Percentiles rank a stretch among this genome's conserved stretches.
Evolutionary conservation across 2,888 invertebrate genomes (phyloP).

Genomic region (Hanleya hanleyi): DNA sequence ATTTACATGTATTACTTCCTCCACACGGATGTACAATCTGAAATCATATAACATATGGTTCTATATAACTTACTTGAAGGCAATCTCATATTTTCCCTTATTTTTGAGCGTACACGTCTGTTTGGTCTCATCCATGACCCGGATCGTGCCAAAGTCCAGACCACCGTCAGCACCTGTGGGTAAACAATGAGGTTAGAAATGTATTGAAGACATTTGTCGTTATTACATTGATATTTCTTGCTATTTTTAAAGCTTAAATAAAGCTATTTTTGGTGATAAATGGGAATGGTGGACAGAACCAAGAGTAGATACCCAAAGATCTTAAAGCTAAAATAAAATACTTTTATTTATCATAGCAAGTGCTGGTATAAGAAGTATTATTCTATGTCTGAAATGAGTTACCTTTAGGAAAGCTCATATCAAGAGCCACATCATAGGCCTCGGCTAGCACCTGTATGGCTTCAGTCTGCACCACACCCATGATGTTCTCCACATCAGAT

Average conservation of each 20-base stretch:
- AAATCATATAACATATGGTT: too few relatives aligned
- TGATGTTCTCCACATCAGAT: slow-evolving; percentile 70
- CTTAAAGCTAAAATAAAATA: too few relatives aligned
- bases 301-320: too few relatives aligned
- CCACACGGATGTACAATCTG: too few relatives aligned
- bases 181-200: too few relatives aligned
- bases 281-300: too few relatives aligned
- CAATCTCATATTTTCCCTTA: slow-evolving; percentile 74
- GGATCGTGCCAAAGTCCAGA: slow-evolving; percentile 73
- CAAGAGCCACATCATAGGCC: slow-evolving; percentile 74
- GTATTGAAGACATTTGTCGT: too few relatives aligned
- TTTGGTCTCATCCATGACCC: slow-evolving; percentile 71
- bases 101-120: slow-evolving; percentile 72
- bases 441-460: slow-evolving; percentile 71
- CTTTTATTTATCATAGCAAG: too few relatives aligned
- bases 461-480: slow-evolving; percentile 70
- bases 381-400: slow-evolving; percentile 9
- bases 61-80: slow-evolving; percentile 70
- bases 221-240: too few relatives aligned
- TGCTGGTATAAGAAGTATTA: too few relatives aligned
- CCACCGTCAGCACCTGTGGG: slow-evolving; percentile 72
- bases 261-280: too few relatives aligned
- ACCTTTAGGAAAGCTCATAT: slow-evolving; percentile 74
- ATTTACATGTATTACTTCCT: background rate
- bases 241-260: too few relatives aligned